Evolutionary conservation across 2,113 vertebrate genomes (phyloP), one percentile per base, ranked within the genome.

Genomic region (Miniopterus natalensis): DNA sequence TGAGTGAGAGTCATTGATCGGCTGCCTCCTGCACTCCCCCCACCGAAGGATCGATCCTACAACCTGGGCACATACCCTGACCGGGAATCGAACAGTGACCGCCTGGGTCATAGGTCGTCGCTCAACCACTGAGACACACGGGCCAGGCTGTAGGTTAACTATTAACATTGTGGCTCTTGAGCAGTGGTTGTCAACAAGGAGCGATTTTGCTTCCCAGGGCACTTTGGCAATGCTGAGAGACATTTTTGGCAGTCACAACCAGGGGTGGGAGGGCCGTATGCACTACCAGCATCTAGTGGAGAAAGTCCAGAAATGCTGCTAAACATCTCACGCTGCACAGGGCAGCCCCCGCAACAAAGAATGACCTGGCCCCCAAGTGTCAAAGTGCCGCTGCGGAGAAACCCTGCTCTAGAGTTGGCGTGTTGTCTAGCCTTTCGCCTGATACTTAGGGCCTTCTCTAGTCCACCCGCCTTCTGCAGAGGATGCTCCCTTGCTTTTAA

Each of bases 131-230:
- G 36, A 36, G 36, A 36, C 36, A 36, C 36, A 36, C 36, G 36
- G 36, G 36, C 36, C 36, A 36, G 36, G 36, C 36, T 66, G 11
- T 92, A 45, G 40, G 18, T 59, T 57, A 85, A 36, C 20, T 51
- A 20, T 88, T 85, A 47, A 79, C 31, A 17, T 59, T 59, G 51
- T 94, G 88, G n/a, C 84, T 93, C 78, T 63, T 91, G 78, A 97
- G 57, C 53, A 93, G 49, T 86, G 79, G 40, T 84, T 95, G 51
- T 93, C 78, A 91, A 51, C 68, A 12, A 73, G 63, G 42, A n/a
- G 6, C 15, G 6, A 4, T 84, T 88, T 70, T 66, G 45, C 84
- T 47, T 95, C n/a, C 73, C 9, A 63, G 49, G 87, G 78, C n/a
- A 47, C 47, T 84, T 80, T 65, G 57, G 29, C 42, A 70, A 15